These are phyloP conservation scores for Microcebus jonahi DNA, from an alignment of 2,113 vertebrate genomes.

Conservation along the genomic window DNA sequence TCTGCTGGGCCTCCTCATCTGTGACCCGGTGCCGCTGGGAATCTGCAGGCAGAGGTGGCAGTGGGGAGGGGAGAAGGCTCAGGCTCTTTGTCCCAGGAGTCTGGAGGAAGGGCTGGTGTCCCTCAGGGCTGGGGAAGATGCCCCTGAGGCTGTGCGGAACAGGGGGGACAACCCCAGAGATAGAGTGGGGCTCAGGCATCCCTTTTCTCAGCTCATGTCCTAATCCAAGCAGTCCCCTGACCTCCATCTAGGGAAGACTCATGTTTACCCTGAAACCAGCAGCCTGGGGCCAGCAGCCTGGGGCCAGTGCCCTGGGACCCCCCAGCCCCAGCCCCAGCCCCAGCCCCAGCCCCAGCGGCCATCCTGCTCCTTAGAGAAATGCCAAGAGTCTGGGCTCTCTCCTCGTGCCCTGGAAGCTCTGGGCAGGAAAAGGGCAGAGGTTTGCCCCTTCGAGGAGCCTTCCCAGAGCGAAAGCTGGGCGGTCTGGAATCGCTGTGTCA, in stretches of 20 bases:
- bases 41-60: slow-evolving; percentile 60
- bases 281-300: rapidly evolving
- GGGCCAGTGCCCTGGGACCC: rapidly evolving
- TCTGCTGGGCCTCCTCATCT: slow-evolving; percentile 53
- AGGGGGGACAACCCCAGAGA: rapidly evolving
- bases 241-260: neutral
- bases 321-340: neutral
- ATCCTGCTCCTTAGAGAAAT: neutral
- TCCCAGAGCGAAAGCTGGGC: neutral
- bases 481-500: neutral
- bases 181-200: neutral
- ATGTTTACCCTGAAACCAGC: neutral
- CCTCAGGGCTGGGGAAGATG: neutral
- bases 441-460: neutral
- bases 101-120: neutral
- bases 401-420: neutral
- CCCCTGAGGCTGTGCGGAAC: no score
- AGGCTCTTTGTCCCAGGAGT: neutral
- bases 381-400: no score
- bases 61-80: neutral
- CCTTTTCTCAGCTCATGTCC: neutral
- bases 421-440: neutral
- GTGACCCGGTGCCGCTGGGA: slow-evolving; percentile 77
- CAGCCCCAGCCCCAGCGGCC: neutral
- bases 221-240: neutral